These are phyloP conservation scores for Scotopteryx bipunctaria DNA, from an alignment of 2,888 invertebrate genomes.

Conservation along the genomic window DNA sequence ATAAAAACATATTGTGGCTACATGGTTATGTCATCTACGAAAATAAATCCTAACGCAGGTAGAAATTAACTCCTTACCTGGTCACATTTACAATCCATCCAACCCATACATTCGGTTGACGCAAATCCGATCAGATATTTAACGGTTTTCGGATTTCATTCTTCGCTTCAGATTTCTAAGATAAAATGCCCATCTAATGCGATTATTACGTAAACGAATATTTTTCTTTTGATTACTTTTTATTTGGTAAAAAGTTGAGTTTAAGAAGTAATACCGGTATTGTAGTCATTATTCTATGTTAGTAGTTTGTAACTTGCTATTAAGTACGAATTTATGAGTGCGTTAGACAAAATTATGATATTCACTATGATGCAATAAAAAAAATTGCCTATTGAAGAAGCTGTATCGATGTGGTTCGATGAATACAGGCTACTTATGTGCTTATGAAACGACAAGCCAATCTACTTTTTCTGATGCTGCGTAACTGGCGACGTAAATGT, in stretches of 20 bases:
- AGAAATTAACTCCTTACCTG: conserved; percentile 41
- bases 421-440: background rate
- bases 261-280: too few species aligned
- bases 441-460: conserved; percentile 38
- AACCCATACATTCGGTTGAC: conserved; percentile 59
- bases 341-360: background rate
- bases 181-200: conserved; percentile 63
- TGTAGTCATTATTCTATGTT: too few species aligned
- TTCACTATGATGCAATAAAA: too few species aligned
- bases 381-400: too few species aligned
- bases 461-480: conserved; percentile 38
- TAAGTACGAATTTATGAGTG: too few species aligned
- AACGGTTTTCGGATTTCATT: conserved; percentile 68
- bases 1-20: too few species aligned
- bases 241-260: conserved; percentile 39
- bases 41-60: conserved; percentile 35
- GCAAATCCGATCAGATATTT: conserved; percentile 78
- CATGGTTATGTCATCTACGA: conserved; percentile 30
- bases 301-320: too few species aligned
- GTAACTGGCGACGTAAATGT: conserved; percentile 39
- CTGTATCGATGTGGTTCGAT: conserved; percentile 6
- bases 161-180: conserved; percentile 57
- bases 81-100: conserved; percentile 43
- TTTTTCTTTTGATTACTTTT: conserved; percentile 41
- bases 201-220: conserved; percentile 62